phyloP scores from a whole-genome alignment of 2,888 invertebrate species.

The Apamea epomidion region DNA sequence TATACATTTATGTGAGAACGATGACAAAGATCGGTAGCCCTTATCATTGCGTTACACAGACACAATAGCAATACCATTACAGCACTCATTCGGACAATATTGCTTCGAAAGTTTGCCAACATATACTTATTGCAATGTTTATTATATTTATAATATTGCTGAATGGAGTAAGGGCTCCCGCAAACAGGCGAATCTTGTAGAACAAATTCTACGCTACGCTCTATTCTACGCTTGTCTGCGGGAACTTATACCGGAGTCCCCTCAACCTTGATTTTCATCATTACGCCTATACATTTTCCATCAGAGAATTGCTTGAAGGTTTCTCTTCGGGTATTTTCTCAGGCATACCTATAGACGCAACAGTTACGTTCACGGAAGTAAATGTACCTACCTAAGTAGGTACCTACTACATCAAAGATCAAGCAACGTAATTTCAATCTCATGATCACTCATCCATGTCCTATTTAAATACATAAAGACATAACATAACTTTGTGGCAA shows the following conservation, averaged over 20 bases:
- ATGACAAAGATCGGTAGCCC: not conserved
- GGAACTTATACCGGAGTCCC: no score
- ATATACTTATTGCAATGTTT: no score
- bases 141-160: no score
- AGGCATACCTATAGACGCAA: not conserved
- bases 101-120: not conserved
- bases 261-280: not conserved
- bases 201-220: no score
- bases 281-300: not conserved
- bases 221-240: no score
- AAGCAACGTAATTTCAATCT: slow-evolving; percentile 23
- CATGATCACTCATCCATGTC: slow-evolving; percentile 7
- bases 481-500: slow-evolving; percentile 4
- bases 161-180: no score
- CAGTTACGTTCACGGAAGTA: not conserved
- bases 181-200: no score
- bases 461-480: not conserved
- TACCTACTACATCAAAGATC: slow-evolving; percentile 14
- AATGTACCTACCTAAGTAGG: not conserved
- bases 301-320: not conserved
- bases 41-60: not conserved
- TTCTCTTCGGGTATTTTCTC: no score
- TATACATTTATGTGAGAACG: not conserved
- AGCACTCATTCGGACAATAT: not conserved
- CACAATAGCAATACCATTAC: not conserved